Base-by-base conservation (phyloP, 2,888 invertebrate genomes). In the Lymantria monacha region DNA sequence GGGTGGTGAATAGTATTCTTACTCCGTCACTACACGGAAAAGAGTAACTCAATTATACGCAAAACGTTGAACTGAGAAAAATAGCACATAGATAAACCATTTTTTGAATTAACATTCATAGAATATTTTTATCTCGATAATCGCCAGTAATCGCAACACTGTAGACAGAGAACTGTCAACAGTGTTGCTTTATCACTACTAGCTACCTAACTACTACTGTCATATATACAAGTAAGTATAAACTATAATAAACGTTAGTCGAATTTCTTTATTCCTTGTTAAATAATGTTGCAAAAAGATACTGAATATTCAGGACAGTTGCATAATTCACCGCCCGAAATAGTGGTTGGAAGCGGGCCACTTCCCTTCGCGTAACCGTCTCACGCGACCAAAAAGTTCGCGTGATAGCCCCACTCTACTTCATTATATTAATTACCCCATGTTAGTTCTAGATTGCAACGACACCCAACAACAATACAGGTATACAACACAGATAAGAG, bases 361-460 rank as follows among this genome's bases (percentile, higher is more conserved):
- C 60, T 64, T 73, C 63, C 72, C 66, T 56, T 60, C 64, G 40
- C 68, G 58, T 73, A 69, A 76, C 55, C 49, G 58, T 61, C 55
- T 49, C 86, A 85, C 83, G 85, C 83, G 81, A 85, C 75, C 76
- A 76, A 82, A 80, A 83, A 81, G 67, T 81, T 88, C 73, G 85
- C 87, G 85, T 88, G 87, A 71, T 72, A 68, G 70, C 66, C 75
- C n/a, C 70, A 72, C 75, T 72, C 75, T 76, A 76, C 81, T 83
- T 88, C 87, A 88, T 88, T 85, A 90, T 84, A 91, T 90, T 91
- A 91, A 91, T 91, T 91, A 90, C 87, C 80, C 74, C 72, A 66
- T 79, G 82, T 80, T 83, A 83, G 84, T 77, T 78, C 78, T 83
- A 87, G 85, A 84, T 86, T 79, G 79, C 73, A 70, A 69, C 72